These are phyloP conservation scores for Agrochola macilenta DNA, from an alignment of 2,888 invertebrate genomes.

Conservation along the genomic window DNA sequence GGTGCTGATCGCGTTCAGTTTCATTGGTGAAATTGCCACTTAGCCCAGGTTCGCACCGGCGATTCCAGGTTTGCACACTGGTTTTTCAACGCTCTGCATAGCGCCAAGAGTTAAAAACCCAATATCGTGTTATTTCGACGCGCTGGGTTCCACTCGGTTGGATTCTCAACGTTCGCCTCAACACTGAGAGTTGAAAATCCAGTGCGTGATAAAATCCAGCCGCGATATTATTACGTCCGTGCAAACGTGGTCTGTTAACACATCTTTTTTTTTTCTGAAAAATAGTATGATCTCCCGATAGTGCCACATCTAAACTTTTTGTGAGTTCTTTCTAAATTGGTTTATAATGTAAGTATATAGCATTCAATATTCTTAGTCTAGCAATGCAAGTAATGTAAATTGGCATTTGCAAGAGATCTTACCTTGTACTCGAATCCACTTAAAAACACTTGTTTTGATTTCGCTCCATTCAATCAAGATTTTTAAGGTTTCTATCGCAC, in stretches of 20 bases:
- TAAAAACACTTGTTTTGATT: neutral
- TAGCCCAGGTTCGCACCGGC: too few relatives aligned
- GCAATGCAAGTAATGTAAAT: neutral
- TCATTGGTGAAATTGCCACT: too few relatives aligned
- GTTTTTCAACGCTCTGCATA: too few relatives aligned
- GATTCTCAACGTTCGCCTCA: too few relatives aligned
- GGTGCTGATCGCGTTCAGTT: too few relatives aligned
- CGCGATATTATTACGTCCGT: neutral
- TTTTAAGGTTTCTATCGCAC: neutral
- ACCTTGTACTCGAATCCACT: neutral
- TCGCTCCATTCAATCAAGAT: neutral
- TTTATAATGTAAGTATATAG: neutral
- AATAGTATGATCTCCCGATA: constrained; percentile 45
- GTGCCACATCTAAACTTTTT: constrained; percentile 37
- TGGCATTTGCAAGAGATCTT: neutral
- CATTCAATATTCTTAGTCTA: neutral
- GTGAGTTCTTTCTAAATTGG: neutral
- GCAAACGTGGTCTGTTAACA: too few relatives aligned
- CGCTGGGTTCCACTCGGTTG: too few relatives aligned
- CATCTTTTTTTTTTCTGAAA: neutral
- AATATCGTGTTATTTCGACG: too few relatives aligned
- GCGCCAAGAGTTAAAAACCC: too few relatives aligned
- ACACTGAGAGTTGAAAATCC: too few relatives aligned
- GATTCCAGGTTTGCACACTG: too few relatives aligned
- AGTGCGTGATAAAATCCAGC: too few relatives aligned